Evolutionary conservation across 2,797 vertebrate species (phyloP), one percentile per base, ranked within the genome.

Genomic region (Tokudaia tokunoshimensis): DNA sequence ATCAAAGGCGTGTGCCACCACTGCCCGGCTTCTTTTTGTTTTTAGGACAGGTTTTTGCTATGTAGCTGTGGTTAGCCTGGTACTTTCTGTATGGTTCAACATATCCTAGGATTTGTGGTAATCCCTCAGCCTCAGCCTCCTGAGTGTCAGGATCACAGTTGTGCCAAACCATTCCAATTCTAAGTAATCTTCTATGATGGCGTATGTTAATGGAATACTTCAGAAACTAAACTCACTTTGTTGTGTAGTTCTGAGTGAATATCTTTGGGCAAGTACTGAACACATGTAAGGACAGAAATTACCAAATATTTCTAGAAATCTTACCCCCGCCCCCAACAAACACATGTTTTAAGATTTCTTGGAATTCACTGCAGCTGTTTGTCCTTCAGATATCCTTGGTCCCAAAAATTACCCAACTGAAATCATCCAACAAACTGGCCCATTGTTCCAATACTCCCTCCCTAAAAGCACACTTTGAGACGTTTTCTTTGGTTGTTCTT

Each of bases 251-350:
- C 93, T 91, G 59, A 93, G 80, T 91, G 59, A 92, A 59, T 92
- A 72, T 78, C 47, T 93, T 93, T 89, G 70, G 86, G 47, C 55
- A 95, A 97, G 63, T 57, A 59, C 22, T 72, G 92, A 94, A 86
- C 81, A 96, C 50, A 85, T 59, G 63, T 96, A 92, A 95, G 92
- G 65, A 57, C n/a, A 94, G 65, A 94, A 92, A 83, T 96, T 96
- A 70, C 80, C 84, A 92, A 93, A 81, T 92, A 52, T 96, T 96
- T 92, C 86, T 91, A 97, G 85, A 97, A 97, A 96, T 96, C 96
- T 47, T 22, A 50, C 17, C 79, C 65, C 59, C 44, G 90, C 75
- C 67, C 55, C 78, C 95, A 97, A 70, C 84, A 93, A 55, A 95
- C 67, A 95, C 85, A 96, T 78, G 61, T 65, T 47, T 95, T 94